Evolutionary conservation across 2,888 invertebrate genomes (phyloP), one percentile per base, ranked within the genome.

Genomic region (Orthosia cruda): DNA sequence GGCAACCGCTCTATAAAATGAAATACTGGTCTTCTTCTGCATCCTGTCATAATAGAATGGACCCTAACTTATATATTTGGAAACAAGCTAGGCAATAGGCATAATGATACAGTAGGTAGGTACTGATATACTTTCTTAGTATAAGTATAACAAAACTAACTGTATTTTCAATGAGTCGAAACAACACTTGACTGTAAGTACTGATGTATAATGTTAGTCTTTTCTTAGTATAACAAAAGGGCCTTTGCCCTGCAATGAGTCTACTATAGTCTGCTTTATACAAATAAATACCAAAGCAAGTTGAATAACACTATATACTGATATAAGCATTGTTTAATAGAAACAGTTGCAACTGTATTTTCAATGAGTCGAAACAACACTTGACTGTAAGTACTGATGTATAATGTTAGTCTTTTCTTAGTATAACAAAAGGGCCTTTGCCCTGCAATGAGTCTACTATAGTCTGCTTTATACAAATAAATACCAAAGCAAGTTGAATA

Each of bases 301-400:
- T 81, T 58, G 52, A 58, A 45, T 40, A 20, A 32, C 45, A 26
- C 26, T 26, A 26, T 26, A 26, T 1, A 26, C 26, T 1, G 26
- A 26, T 26, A 26, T 26, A 26, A 40, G 20, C 32, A 49, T 47
- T 23, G 64, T 62, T 65, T 23, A 57, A 58, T 18, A 32, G 26
- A 18, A 52, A 59, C 64, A 74, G 54, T 54, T 80, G 59, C 40
- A 49, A 32, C 20, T 20, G 54, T 47, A 50, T 45, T 66, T 68
- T 50, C 50, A 57, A 64, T 57, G 32, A 49, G 26, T 57, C 61
- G 47, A 20, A 55, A 57, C 40, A 54, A 65, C 50, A 26, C 11
- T 50, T 13, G 54, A 52, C 32, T 55, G 58, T 26, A 26, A 3
- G 26, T 26, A 3, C 26, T 26, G 4, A 11, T 71, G 57, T 26